These are phyloP conservation scores for Cheumatopsyche charites DNA, from an alignment of 1,140 invertebrate species.

Conservation along the genomic window DNA sequence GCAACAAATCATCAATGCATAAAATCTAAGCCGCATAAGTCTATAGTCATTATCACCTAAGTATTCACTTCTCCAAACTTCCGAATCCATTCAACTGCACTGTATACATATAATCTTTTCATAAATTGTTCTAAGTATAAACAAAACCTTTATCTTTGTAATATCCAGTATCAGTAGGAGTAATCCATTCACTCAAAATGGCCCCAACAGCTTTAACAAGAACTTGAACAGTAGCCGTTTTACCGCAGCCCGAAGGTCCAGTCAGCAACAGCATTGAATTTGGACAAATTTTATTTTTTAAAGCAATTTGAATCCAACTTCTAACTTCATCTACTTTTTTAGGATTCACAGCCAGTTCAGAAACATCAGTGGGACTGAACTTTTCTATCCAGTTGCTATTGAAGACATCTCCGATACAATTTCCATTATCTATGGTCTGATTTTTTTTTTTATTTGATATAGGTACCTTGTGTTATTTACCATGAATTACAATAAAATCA, in stretches of 20 bases:
- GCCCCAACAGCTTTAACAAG: slow-evolving; percentile 66
- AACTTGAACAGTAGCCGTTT: slow-evolving; percentile 67
- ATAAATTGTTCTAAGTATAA: slow-evolving; percentile 11
- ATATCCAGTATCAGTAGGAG: slow-evolving; percentile 66
- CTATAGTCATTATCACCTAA: too few species aligned
- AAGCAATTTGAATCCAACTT: slow-evolving; percentile 60
- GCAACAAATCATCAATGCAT: too few species aligned
- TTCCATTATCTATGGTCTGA: background rate
- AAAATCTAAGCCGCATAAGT: too few species aligned
- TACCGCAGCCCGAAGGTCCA: slow-evolving; percentile 75
- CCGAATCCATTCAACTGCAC: background rate
- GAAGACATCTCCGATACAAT: background rate
- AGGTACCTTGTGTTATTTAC: too few species aligned
- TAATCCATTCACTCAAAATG: slow-evolving; percentile 73
- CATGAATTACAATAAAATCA: too few species aligned
- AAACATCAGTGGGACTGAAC: slow-evolving; percentile 60
- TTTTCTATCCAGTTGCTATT: slow-evolving; percentile 61
- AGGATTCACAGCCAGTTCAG: slow-evolving; percentile 65
- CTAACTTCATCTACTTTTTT: slow-evolving; percentile 69
- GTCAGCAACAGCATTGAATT: slow-evolving; percentile 69
- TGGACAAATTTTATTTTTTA: slow-evolving; percentile 52
- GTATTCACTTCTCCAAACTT: too few species aligned
- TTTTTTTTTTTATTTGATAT: too few species aligned
- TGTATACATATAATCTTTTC: background rate
- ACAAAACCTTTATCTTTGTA: slow-evolving; percentile 55